Percentiles rank a stretch among this genome's conserved stretches.
These are phyloP conservation scores for Dolichomitus sp. DNA, from an alignment of 2,888 invertebrate genomes.

Conservation along the genomic window DNA sequence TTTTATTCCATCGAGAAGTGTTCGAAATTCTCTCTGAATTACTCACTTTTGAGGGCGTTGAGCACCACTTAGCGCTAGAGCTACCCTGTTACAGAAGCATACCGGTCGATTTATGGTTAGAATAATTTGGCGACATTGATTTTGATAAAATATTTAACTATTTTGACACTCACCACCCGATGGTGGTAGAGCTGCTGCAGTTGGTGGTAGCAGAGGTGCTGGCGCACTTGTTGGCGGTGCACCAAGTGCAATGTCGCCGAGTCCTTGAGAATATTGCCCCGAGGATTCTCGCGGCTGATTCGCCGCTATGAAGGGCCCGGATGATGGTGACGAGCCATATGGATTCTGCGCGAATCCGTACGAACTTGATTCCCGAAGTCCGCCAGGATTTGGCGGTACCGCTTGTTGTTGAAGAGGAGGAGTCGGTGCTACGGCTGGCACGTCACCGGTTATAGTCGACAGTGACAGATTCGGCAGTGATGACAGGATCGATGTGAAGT, in stretches of 20 bases:
- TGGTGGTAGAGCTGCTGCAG: slow-evolving; percentile 53
- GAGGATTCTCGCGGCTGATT: slow-evolving; percentile 31
- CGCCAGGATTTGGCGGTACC: slow-evolving; percentile 29
- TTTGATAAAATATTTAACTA: neutral
- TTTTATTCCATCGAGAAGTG: too few relatives aligned
- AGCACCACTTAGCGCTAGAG: too few relatives aligned
- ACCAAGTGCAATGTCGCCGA: slow-evolving; percentile 36
- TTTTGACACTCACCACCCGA: slow-evolving; percentile 51
- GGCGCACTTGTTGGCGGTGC: slow-evolving; percentile 32
- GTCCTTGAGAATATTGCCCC: slow-evolving; percentile 41
- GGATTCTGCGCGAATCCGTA: slow-evolving; percentile 63
- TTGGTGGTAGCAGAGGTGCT: slow-evolving; percentile 43
- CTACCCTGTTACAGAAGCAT: neutral
- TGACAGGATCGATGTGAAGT: slow-evolving; percentile 82
- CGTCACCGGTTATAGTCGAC: slow-evolving; percentile 78
- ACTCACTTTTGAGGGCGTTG: too few relatives aligned
- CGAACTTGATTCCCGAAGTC: slow-evolving; percentile 50
- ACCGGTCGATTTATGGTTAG: neutral
- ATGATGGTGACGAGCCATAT: slow-evolving; percentile 54
- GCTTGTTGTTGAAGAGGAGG: slow-evolving; percentile 44
- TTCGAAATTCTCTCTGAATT: too few relatives aligned
- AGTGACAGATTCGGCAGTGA: slow-evolving; percentile 82
- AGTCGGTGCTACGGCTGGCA: slow-evolving; percentile 36
- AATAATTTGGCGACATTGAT: neutral
- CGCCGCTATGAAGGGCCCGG: slow-evolving; percentile 58